Base-by-base conservation (phyloP, 2,888 invertebrate genomes). In the Leptinotarsa peninsularis region DNA sequence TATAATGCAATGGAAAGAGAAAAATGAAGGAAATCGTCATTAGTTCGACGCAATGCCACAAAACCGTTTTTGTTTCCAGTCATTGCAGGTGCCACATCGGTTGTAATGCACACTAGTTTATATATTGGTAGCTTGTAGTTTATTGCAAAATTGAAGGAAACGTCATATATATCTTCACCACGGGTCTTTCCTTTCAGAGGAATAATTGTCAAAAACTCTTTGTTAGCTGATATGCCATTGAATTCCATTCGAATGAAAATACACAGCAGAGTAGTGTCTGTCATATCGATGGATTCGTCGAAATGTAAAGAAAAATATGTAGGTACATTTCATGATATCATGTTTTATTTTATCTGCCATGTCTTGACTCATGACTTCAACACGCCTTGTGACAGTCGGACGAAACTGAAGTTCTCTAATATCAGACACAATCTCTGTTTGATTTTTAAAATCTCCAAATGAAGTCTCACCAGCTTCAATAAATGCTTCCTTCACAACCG, bases 261-360 rank as follows among this genome's bases (percentile, higher is more conserved):
- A 49, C 66, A 27, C 50, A 71, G 15, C 67, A 71, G 74, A 21
- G 58, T 71, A 17, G 71, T 66, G 54, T 71, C 74, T 56, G 67
- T 74, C 66, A 71, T 71, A 66, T 74, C 71, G 17, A 71, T 71
- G 18, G 63, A 74, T n/a, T 74, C 69, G 56, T 70, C 74, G 33
- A 74, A 70, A n/a, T 74, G 70, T 23, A 74, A 54, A 66, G 74
- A 74, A 74, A 73, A 69, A 54, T 73, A 68, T 63, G 2, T 21
- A 21, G 2, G 63, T 67, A 43, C 72, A 70, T 17, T 54, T 60
- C 15, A 18, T 18, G 23, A 73, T 49, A 73, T 73, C 67, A 68
- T 43, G 13, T 63, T 63, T 74, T 10, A 70, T 54, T 74, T 74
- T 17, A 52, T 17, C 27, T 49, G 49, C 66, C 63, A 74, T 21